Conservation (phyloP, 2,797 vertebrate genomes). For the Xenops minutus region DNA sequence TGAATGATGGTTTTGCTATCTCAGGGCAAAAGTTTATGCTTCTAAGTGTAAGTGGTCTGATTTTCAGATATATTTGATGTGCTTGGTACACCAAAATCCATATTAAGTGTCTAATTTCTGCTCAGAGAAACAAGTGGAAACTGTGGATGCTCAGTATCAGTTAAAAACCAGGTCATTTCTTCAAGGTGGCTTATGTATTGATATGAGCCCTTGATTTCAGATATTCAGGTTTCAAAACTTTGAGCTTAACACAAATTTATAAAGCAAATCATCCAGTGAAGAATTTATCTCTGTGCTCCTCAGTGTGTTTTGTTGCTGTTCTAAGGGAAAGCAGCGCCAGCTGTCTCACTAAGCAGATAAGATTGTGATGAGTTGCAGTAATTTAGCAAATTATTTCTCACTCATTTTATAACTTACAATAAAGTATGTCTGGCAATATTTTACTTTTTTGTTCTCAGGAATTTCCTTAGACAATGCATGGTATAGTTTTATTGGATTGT, state of each 20-base stretch:
- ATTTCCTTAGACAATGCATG: slow-evolving; percentile 9
- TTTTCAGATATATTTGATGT: neutral
- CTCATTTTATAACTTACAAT: slow-evolving; percentile 56
- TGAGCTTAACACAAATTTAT: neutral
- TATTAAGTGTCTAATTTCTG: neutral
- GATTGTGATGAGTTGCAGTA: slow-evolving; percentile 1
- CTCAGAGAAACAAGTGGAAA: neutral
- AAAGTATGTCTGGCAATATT: slow-evolving; percentile 22
- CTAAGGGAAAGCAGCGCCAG: neutral
- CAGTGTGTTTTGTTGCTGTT: neutral
- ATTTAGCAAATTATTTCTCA: slow-evolving; percentile 3
- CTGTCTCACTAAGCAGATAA: neutral
- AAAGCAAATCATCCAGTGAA: neutral
- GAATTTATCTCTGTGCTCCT: neutral
- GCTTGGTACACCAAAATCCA: neutral
- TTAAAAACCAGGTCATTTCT: neutral
- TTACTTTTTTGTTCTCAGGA: slow-evolving; percentile 39
- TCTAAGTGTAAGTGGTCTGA: neutral
- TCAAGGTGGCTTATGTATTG: neutral
- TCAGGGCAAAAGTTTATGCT: neutral
- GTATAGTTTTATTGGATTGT: slow-evolving; percentile 45
- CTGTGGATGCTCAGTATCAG: neutral
- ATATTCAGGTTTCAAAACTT: neutral
- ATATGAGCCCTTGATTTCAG: neutral
- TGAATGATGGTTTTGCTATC: neutral